phyloP scores from a whole-genome alignment of 2,113 vertebrate species.

The Phasianus colchicus region DNA sequence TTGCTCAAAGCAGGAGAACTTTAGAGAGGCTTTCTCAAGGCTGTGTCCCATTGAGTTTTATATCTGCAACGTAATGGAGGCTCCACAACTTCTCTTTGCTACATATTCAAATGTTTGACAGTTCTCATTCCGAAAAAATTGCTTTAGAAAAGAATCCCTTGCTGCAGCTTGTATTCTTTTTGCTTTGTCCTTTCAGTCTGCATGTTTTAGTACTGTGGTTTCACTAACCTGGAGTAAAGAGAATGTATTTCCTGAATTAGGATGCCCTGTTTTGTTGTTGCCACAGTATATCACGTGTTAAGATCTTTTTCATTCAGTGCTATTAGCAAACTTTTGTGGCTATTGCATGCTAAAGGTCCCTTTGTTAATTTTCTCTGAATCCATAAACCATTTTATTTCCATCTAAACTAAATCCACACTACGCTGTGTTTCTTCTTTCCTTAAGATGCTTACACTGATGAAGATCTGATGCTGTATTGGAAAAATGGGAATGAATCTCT shows the following conservation, averaged over 20 bases:
- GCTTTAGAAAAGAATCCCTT: not conserved
- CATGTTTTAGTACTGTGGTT: not conserved
- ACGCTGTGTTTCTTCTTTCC: not conserved
- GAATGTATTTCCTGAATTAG: not conserved
- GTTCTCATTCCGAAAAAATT: not conserved
- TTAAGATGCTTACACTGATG: conserved; percentile 95
- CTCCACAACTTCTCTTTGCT: not conserved
- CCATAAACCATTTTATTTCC: not conserved
- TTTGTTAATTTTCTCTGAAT: not conserved
- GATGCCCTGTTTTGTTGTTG: not conserved
- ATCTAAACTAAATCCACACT: not conserved
- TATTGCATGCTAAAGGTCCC: not conserved
- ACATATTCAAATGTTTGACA: not conserved
- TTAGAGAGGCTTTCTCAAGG: not conserved
- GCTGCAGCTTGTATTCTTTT: not conserved
- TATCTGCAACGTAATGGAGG: not conserved
- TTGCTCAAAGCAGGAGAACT: not conserved
- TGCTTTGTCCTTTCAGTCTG: not conserved
- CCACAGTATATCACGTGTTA: not conserved
- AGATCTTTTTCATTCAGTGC: not conserved
- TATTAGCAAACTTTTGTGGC: not conserved
- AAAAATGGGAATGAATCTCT: conserved; percentile 94
- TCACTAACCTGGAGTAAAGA: not conserved
- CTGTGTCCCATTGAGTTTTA: not conserved
- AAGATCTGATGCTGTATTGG: conserved; percentile 97